Evolutionary conservation across 1,140 invertebrate genomes (phyloP).

Genomic region (Drosophila kepulauana): DNA sequence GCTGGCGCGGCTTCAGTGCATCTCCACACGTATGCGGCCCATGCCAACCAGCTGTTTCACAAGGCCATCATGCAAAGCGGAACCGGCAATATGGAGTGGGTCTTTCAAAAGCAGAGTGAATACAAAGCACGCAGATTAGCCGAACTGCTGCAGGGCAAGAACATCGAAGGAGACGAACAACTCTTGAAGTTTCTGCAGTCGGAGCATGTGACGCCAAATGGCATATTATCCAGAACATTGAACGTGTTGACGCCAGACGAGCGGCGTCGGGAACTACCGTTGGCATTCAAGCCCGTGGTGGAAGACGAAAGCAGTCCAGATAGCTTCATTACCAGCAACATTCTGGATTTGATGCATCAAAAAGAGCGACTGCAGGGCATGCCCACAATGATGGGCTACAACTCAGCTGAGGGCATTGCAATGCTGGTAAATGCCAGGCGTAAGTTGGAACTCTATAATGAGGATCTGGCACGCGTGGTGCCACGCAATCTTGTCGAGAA

Average conservation of each 20-base stretch:
- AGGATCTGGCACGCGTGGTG: slow-evolving; percentile 68
- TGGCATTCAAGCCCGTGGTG: slow-evolving; percentile 73
- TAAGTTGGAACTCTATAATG: slow-evolving; percentile 58
- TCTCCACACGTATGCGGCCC: slow-evolving; percentile 68
- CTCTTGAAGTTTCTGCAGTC: slow-evolving; percentile 69
- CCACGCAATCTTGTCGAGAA: slow-evolving; percentile 56
- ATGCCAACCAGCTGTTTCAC: slow-evolving; percentile 82
- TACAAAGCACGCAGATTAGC: slow-evolving; percentile 60
- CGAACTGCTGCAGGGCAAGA: slow-evolving; percentile 54
- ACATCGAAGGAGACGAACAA: slow-evolving; percentile 33
- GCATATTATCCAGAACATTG: slow-evolving; percentile 48
- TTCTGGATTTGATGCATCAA: slow-evolving; percentile 62
- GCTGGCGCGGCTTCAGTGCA: slow-evolving; percentile 85
- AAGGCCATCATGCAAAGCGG: slow-evolving; percentile 85
- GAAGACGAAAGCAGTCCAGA: slow-evolving; percentile 62
- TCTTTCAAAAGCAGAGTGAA: slow-evolving; percentile 49
- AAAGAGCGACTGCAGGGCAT: slow-evolving; percentile 51
- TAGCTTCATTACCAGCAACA: slow-evolving; percentile 53
- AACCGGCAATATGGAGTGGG: slow-evolving; percentile 75
- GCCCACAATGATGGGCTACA: slow-evolving; percentile 76
- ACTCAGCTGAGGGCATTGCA: slow-evolving; percentile 68
- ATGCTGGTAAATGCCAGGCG: slow-evolving; percentile 54
- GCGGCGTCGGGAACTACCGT: slow-evolving; percentile 64
- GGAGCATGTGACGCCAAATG: slow-evolving; percentile 36
- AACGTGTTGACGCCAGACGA: slow-evolving; percentile 66